These are phyloP conservation scores for Hydrolagus colliei DNA, from an alignment of 2,797 vertebrate species.

Conservation along the genomic window DNA sequence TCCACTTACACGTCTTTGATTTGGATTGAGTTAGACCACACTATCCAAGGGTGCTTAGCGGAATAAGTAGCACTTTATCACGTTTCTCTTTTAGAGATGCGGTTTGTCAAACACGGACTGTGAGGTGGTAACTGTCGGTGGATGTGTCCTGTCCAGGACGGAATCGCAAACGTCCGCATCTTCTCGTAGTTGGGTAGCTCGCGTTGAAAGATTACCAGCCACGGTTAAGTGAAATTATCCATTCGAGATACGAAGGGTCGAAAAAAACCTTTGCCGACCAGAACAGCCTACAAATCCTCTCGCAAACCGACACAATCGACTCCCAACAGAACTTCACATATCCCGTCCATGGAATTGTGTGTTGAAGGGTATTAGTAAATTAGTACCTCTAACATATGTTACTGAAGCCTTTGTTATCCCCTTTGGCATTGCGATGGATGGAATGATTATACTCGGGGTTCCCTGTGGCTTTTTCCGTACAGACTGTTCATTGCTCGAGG, in stretches of 20 bases:
- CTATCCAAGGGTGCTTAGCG: too few species aligned
- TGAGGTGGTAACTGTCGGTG: neutral
- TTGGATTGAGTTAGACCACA: too few species aligned
- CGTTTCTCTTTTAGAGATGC: too few species aligned
- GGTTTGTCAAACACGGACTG: too few species aligned
- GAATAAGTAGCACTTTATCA: too few species aligned
- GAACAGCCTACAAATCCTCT: neutral
- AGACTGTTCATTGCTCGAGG: neutral
- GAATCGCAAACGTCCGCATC: neutral
- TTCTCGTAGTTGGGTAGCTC: too few species aligned
- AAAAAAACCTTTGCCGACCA: too few species aligned
- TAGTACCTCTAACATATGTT: neutral
- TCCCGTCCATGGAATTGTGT: neutral
- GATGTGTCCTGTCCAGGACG: neutral
- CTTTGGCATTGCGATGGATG: neutral
- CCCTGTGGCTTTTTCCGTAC: neutral
- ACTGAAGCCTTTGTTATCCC: neutral
- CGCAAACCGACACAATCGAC: neutral
- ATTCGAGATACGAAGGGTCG: neutral
- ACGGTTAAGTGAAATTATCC: neutral
- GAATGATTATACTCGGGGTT: neutral
- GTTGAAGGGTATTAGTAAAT: neutral
- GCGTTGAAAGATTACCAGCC: too few species aligned
- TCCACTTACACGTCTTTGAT: too few species aligned
- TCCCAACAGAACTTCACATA: neutral